These are phyloP conservation scores for Tor tambroides DNA, from an alignment of 2,113 vertebrate genomes.

Conservation along the genomic window DNA sequence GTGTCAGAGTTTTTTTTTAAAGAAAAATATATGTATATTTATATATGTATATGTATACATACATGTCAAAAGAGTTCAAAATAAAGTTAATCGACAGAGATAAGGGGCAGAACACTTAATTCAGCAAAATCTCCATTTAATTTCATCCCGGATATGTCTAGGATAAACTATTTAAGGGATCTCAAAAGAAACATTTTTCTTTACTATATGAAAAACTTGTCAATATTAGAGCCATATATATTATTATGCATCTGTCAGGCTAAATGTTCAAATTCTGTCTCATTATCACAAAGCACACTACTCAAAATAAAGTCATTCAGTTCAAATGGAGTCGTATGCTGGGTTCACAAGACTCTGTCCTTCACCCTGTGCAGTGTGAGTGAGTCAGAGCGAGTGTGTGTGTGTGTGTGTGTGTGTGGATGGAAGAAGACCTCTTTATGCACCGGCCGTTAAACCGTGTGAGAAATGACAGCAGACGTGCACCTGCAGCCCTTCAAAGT, in stretches of 20 bases:
- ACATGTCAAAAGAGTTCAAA: no score
- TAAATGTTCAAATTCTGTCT: neutral
- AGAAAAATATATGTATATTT: no score
- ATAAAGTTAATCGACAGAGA: no score
- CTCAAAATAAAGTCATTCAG: neutral
- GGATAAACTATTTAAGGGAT: neutral
- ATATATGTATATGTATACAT: no score
- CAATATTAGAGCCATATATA: neutral
- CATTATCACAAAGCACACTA: neutral
- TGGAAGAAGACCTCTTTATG: slow-evolving; percentile 43
- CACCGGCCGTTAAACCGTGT: slow-evolving; percentile 46
- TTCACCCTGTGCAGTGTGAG: neutral
- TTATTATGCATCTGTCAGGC: no score
- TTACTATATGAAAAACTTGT: neutral
- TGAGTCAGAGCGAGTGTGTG: neutral
- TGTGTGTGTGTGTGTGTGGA: neutral
- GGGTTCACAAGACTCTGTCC: neutral
- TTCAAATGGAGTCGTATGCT: neutral
- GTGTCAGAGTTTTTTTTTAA: no score
- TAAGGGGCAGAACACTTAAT: no score
- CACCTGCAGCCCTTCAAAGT: slow-evolving; percentile 56
- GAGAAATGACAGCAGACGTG: slow-evolving; percentile 47
- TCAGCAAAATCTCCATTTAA: neutral
- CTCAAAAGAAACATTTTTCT: neutral
- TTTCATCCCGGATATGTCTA: no score